Conservation (phyloP, 2,797 vertebrate species). For the Lithobates pipiens region DNA sequence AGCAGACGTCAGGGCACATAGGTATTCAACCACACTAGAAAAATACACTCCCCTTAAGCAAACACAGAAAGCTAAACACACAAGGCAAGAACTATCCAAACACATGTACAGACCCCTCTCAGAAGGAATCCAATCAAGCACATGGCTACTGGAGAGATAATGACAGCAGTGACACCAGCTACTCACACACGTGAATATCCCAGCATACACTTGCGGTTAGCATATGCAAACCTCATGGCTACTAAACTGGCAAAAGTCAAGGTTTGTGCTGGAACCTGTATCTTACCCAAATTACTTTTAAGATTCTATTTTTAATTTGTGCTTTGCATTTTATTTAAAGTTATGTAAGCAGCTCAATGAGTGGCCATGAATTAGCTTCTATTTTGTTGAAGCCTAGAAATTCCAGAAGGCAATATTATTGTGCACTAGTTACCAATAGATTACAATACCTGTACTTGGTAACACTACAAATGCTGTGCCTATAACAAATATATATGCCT, state of each 20-base stretch:
- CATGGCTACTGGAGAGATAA: slow-evolving; percentile 20
- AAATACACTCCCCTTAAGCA: slow-evolving; percentile 57
- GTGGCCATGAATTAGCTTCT: not conserved
- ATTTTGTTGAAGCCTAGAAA: not conserved
- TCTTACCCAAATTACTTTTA: not conserved
- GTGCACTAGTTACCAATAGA: too few species aligned
- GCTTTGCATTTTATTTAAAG: not conserved
- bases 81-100: slow-evolving; percentile 37
- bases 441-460: too few species aligned
- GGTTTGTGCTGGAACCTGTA: not conserved
- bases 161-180: not conserved
- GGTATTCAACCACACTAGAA: slow-evolving; percentile 56
- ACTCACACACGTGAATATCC: not conserved
- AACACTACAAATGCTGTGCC: too few species aligned
- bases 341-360: not conserved
- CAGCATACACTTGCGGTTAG: slow-evolving; percentile 35
- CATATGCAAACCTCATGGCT: slow-evolving; percentile 10
- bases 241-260: not conserved
- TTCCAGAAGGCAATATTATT: too few species aligned
- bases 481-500: too few species aligned
- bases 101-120: slow-evolving; percentile 21
- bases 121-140: slow-evolving; percentile 13
- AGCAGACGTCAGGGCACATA: slow-evolving; percentile 47
- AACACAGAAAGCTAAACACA: slow-evolving; percentile 51
- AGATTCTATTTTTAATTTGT: not conserved